phyloP scores from a whole-genome alignment of 2,888 invertebrate genomes.

The Macaria liturata region DNA sequence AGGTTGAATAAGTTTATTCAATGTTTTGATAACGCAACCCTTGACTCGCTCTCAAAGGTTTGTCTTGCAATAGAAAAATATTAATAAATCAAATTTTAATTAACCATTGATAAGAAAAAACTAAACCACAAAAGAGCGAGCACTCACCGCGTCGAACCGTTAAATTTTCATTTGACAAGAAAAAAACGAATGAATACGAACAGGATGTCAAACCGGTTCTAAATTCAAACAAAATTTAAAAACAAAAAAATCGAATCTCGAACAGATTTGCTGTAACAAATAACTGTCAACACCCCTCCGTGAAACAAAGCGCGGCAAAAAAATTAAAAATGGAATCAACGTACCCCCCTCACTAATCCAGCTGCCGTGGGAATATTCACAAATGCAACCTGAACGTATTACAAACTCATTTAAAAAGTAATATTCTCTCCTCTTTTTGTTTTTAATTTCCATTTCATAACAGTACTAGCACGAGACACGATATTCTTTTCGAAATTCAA shows the following conservation, averaged over 20 bases:
- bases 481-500: slow-evolving; percentile 16
- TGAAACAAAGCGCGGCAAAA: slow-evolving; percentile 77
- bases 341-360: slow-evolving; percentile 65
- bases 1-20: slow-evolving; percentile 9
- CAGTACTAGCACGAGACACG: slow-evolving; percentile 25
- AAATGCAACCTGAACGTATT: slow-evolving; percentile 79
- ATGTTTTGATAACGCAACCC: slow-evolving; percentile 59
- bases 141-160: slow-evolving; percentile 69
- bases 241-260: slow-evolving; percentile 61
- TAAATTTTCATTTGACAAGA: slow-evolving; percentile 71
- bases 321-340: slow-evolving; percentile 70
- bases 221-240: slow-evolving; percentile 68
- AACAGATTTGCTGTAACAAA: slow-evolving; percentile 77
- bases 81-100: slow-evolving; percentile 81
- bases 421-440: slow-evolving; percentile 71
- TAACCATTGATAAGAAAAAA: slow-evolving; percentile 68
- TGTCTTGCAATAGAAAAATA: slow-evolving; percentile 47
- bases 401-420: slow-evolving; percentile 82
- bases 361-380: slow-evolving; percentile 74
- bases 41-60: slow-evolving; percentile 46
- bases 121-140: slow-evolving; percentile 74
- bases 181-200: slow-evolving; percentile 72
- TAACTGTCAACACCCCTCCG: slow-evolving; percentile 83
- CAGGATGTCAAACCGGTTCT: slow-evolving; percentile 75
- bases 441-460: slow-evolving; percentile 37